These are phyloP conservation scores for Xerus rutilus DNA, from an alignment of 2,797 vertebrate species.

Conservation along the genomic window DNA sequence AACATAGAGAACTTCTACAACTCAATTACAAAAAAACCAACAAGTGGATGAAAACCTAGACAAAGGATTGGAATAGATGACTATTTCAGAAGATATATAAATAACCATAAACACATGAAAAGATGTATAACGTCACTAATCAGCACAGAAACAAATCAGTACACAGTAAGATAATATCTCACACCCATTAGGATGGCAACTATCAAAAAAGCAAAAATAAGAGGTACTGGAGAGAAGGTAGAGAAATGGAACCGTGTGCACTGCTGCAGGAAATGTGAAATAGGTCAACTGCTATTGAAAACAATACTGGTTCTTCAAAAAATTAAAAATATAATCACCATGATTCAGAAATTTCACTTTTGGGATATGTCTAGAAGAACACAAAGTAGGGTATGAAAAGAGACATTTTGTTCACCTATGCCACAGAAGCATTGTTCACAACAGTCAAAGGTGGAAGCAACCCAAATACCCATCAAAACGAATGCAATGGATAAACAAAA, in stretches of 20 bases:
- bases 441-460: not conserved
- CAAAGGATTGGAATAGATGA: not conserved
- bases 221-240: not conserved
- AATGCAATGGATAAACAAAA: not conserved
- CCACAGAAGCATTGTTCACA: not conserved
- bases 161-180: not conserved
- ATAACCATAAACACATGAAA: not conserved
- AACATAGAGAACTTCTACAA: not conserved
- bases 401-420: not conserved
- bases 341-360: conserved; percentile 9
- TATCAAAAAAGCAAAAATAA: not conserved
- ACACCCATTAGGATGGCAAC: not conserved
- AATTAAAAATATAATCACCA: conserved; percentile 19
- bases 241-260: not conserved
- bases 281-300: not conserved
- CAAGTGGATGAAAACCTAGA: not conserved
- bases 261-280: not conserved
- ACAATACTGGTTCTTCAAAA: not conserved
- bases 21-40: not conserved
- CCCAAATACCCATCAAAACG: not conserved
- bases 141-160: not conserved
- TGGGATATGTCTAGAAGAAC: not conserved
- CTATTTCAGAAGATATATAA: not conserved
- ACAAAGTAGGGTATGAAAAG: not conserved
- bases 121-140: not conserved